These are phyloP conservation scores for Ceraclea dissimilis DNA, from an alignment of 2,888 invertebrate species.

Conservation along the genomic window DNA sequence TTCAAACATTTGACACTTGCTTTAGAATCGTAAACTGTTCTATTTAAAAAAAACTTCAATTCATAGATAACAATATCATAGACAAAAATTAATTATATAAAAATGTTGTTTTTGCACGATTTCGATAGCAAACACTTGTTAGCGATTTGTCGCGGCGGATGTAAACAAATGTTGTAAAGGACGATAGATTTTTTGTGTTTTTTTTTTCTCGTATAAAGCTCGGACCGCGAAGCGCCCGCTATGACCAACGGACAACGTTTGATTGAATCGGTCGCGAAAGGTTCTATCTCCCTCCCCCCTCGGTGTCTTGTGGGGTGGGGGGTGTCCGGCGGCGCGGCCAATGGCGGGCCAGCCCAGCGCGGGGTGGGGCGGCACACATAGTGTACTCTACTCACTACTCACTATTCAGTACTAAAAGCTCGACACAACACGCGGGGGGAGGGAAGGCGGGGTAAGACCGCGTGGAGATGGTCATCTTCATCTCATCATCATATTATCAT, in stretches of 20 bases:
- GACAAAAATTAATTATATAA: no score
- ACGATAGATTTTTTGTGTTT: neutral
- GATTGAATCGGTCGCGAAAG: constrained; percentile 12
- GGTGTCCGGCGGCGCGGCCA: constrained; percentile 24
- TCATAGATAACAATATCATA: no score
- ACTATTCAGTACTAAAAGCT: no score
- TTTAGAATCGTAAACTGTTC: no score
- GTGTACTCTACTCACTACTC: no score
- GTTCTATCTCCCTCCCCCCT: constrained; percentile 7
- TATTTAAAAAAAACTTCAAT: no score
- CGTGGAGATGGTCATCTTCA: constrained; percentile 8
- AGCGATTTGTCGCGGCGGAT: constrained; percentile 3
- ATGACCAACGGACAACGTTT: constrained; percentile 21
- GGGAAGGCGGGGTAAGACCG: no score
- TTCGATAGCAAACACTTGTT: no score
- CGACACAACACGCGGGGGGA: no score
- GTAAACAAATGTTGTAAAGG: constrained; percentile 9
- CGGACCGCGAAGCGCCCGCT: constrained; percentile 14
- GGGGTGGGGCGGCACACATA: constrained; percentile 4
- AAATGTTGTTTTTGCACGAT: no score
- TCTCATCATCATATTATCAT: neutral
- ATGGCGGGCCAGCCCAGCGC: constrained; percentile 26
- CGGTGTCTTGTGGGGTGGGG: constrained; percentile 19
- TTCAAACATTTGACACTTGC: no score
- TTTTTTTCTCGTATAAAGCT: neutral